Evolutionary conservation across 2,888 invertebrate genomes (phyloP).

Genomic region (Kuschelorhynchus macadamiae): DNA sequence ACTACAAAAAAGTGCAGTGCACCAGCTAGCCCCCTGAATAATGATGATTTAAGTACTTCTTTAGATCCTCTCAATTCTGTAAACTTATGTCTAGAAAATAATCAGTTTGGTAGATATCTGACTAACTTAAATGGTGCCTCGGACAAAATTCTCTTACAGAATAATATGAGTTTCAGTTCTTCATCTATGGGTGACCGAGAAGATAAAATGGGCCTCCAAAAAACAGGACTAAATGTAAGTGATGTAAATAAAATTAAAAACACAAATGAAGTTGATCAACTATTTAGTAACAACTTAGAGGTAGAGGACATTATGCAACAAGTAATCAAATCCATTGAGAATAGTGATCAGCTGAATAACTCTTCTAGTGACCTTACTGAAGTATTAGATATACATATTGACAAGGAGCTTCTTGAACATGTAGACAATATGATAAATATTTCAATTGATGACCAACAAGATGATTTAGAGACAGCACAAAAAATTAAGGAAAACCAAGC

Average conservation of each 20-base stretch:
- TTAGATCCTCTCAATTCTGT: constrained; percentile 60
- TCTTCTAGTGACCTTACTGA: constrained; percentile 61
- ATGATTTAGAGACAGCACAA: constrained; percentile 68
- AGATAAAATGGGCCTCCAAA: constrained; percentile 69
- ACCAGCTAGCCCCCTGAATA: constrained; percentile 51
- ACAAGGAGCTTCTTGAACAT: constrained; percentile 68
- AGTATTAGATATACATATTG: constrained; percentile 64
- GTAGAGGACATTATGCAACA: constrained; percentile 78
- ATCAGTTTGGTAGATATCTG: constrained; percentile 57
- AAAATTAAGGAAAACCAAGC: constrained; percentile 66
- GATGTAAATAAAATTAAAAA: constrained; percentile 59
- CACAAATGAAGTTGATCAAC: constrained; percentile 74
- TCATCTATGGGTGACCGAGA: constrained; percentile 73
- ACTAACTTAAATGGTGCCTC: constrained; percentile 59
- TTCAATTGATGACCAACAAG: constrained; percentile 66
- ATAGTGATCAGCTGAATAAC: constrained; percentile 66
- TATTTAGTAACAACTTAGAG: constrained; percentile 73
- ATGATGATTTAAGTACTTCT: constrained; percentile 52
- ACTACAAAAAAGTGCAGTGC: constrained; percentile 50
- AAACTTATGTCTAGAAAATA: constrained; percentile 60
- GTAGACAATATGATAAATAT: constrained; percentile 71
- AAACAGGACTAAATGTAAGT: constrained; percentile 73
- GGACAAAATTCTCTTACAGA: constrained; percentile 56
- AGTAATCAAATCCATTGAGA: constrained; percentile 83
- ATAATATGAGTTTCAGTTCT: constrained; percentile 70